Conservation (phyloP, 2,888 invertebrate species). For the Melangyna quadrimaculata region DNA sequence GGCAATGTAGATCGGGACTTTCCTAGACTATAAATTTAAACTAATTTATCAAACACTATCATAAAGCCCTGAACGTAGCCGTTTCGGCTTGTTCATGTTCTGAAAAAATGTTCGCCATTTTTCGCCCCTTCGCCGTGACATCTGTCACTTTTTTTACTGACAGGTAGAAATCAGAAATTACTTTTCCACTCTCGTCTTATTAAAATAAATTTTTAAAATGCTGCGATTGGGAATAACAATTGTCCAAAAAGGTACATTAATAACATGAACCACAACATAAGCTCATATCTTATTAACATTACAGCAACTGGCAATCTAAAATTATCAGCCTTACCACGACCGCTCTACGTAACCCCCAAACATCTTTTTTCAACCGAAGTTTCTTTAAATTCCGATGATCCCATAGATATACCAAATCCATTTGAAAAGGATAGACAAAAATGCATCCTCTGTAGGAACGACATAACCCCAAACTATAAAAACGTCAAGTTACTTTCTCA, state of each 20-base stretch:
- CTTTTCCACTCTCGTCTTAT: not conserved
- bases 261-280: not conserved
- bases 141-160: slow-evolving; percentile 25
- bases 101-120: too few relatives aligned
- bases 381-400: slow-evolving; percentile 75
- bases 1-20: too few relatives aligned
- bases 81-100: too few relatives aligned
- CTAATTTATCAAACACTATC: too few relatives aligned
- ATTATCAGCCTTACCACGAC: not conserved
- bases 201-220: slow-evolving; percentile 30
- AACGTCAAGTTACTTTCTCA: slow-evolving; percentile 95
- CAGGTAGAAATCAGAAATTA: not conserved
- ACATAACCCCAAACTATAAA: slow-evolving; percentile 93
- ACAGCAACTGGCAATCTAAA: slow-evolving; percentile 31
- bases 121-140: not conserved
- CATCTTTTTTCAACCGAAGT: slow-evolving; percentile 3
- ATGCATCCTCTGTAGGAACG: slow-evolving; percentile 92
- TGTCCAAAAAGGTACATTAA: slow-evolving; percentile 25
- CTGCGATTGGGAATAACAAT: slow-evolving; percentile 15
- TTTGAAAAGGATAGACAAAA: slow-evolving; percentile 86
- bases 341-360: slow-evolving; percentile 59
- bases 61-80: not conserved
- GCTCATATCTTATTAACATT: not conserved
- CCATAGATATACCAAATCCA: slow-evolving; percentile 88
- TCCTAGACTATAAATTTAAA: too few relatives aligned